phyloP scores from a whole-genome alignment of 2,888 invertebrate species.

The Andrena hattorfiana region DNA sequence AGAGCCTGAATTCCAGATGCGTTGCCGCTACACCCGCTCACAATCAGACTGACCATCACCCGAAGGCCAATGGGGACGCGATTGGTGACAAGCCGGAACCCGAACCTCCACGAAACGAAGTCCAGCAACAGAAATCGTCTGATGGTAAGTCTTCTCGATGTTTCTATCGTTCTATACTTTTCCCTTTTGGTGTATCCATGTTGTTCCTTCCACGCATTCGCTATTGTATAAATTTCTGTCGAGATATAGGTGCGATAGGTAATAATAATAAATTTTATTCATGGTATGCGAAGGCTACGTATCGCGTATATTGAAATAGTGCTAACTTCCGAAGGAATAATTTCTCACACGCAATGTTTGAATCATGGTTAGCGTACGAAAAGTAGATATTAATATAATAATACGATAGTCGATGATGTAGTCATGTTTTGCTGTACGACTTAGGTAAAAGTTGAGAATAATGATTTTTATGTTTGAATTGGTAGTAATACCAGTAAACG shows the following conservation, averaged over 20 bases:
- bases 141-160: conserved; percentile 76
- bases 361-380: too few species aligned
- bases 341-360: not conserved
- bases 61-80: conserved; percentile 79
- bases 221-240: not conserved
- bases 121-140: conserved; percentile 72
- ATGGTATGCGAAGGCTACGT: too few species aligned
- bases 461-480: not conserved
- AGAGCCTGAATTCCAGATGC: conserved; percentile 73
- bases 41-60: conserved; percentile 68
- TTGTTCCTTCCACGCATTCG: not conserved
- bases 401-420: not conserved
- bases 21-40: conserved; percentile 74
- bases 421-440: not conserved
- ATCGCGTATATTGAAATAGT: not conserved
- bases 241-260: not conserved
- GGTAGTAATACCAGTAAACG: not conserved
- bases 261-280: too few species aligned
- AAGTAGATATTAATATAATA: not conserved
- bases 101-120: conserved; percentile 72
- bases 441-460: not conserved
- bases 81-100: conserved; percentile 75
- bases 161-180: not conserved
- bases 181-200: not conserved
- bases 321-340: not conserved